A percentile compares a stretch with the other conserved stretches of the same genome.
phyloP scores from a whole-genome alignment of 2,113 vertebrate genomes.

The Rhinolophus ferrumequinum region DNA sequence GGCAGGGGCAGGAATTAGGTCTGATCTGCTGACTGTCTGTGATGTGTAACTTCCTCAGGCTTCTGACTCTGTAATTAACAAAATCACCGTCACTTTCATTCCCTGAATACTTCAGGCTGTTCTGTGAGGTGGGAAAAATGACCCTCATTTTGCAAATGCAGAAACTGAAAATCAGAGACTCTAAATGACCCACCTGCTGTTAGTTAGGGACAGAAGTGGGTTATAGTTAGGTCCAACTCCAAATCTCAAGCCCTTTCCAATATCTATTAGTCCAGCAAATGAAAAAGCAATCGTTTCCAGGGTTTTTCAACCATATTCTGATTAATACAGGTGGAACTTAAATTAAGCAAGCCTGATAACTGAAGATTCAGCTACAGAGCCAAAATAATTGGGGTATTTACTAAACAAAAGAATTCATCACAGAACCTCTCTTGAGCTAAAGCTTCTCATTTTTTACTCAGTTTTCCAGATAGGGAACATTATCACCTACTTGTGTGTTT shows the following conservation, averaged over 20 bases:
- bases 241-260: background rate
- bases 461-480: background rate
- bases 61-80: background rate
- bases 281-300: background rate
- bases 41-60: background rate
- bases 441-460: background rate
- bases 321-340: background rate
- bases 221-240: background rate
- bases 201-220: background rate
- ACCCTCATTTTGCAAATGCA: background rate
- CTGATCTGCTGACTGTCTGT: background rate
- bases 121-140: background rate
- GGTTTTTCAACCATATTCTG: background rate
- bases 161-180: background rate
- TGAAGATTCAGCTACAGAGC: background rate
- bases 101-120: rapidly evolving
- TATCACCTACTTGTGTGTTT: background rate
- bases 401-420: background rate
- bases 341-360: background rate
- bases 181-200: background rate
- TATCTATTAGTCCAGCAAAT: background rate
- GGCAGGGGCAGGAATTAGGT: background rate
- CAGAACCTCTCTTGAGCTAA: background rate
- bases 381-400: background rate
- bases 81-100: background rate